phyloP scores from a whole-genome alignment of 35 echinoderm and acorn worm species.

The Hemicentrotus pulcherrimus region DNA sequence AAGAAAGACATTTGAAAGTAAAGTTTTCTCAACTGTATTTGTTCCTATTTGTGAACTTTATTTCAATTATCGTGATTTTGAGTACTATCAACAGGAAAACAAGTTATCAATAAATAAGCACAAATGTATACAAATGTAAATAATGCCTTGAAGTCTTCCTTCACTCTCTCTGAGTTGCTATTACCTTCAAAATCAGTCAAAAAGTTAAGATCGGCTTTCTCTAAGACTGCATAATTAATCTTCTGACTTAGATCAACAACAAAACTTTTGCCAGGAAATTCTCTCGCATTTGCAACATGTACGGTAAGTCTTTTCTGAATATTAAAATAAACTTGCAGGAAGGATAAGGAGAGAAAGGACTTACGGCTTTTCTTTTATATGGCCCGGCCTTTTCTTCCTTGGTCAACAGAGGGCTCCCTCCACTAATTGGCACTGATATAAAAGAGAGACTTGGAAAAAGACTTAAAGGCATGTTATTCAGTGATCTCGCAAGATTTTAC shows the following conservation, averaged over 20 bases:
- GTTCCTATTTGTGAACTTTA: neutral
- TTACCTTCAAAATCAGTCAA: too few species aligned
- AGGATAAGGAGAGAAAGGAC: conserved; percentile 6
- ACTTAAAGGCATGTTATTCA: conserved; percentile 22
- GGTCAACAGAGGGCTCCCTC: conserved; percentile 41
- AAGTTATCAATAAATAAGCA: too few species aligned
- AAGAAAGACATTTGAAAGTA: too few species aligned
- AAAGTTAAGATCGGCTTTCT: too few species aligned
- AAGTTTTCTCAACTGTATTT: neutral
- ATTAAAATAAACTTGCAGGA: neutral
- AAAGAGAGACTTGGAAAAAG: conserved; percentile 32
- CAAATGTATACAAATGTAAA: too few species aligned
- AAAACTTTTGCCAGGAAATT: neutral
- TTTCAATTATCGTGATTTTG: too few species aligned
- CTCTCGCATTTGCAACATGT: neutral
- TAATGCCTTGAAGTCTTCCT: neutral
- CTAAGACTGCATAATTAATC: too few species aligned
- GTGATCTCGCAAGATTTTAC: neutral
- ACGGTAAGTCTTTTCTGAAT: neutral
- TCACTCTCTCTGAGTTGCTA: neutral
- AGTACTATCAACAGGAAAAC: too few species aligned
- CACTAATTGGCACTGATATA: conserved; percentile 2
- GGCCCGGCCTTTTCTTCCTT: neutral
- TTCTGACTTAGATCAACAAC: too few species aligned
- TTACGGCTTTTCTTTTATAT: conserved; percentile 5